Conservation (phyloP, 1,140 invertebrate species). For the Pseudomyrmex dendroicus region DNA sequence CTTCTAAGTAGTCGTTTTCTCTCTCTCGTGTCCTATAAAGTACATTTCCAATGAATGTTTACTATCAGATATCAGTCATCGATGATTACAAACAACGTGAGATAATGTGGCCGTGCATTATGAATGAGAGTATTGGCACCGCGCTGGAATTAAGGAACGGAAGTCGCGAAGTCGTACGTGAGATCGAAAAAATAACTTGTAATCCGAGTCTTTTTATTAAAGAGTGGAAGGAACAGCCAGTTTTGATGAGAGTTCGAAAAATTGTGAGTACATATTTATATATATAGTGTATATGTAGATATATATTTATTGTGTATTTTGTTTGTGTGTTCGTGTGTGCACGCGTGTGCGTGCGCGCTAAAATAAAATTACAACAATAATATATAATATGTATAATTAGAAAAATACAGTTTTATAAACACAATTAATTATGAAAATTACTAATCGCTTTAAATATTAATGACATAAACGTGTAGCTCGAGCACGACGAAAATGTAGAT, state of each 20-base stretch:
- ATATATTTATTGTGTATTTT: too few relatives aligned
- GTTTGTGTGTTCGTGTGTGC: too few relatives aligned
- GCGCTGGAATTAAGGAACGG: slow-evolving; percentile 76
- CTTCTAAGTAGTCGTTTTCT: background rate
- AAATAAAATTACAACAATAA: background rate
- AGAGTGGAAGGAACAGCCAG: slow-evolving; percentile 78
- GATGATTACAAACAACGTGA: slow-evolving; percentile 77
- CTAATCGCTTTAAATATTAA: background rate
- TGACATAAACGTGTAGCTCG: slow-evolving; percentile 61
- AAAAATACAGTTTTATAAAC: background rate
- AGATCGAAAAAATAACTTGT: slow-evolving; percentile 79
- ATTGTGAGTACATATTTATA: slow-evolving; percentile 66
- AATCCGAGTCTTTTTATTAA: slow-evolving; percentile 74
- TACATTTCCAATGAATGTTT: background rate
- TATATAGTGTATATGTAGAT: too few relatives aligned
- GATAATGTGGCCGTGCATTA: slow-evolving; percentile 78
- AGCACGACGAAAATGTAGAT: slow-evolving; percentile 55
- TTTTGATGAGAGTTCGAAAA: slow-evolving; percentile 68
- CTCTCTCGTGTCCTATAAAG: background rate
- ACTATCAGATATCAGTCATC: slow-evolving; percentile 72
- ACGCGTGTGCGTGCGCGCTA: too few relatives aligned
- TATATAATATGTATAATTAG: background rate
- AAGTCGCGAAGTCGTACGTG: slow-evolving; percentile 74
- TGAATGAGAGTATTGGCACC: slow-evolving; percentile 74
- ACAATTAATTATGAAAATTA: slow-evolving; percentile 4